Conservation (phyloP, 1,140 invertebrate species). For the Rhynchophorus ferrugineus region DNA sequence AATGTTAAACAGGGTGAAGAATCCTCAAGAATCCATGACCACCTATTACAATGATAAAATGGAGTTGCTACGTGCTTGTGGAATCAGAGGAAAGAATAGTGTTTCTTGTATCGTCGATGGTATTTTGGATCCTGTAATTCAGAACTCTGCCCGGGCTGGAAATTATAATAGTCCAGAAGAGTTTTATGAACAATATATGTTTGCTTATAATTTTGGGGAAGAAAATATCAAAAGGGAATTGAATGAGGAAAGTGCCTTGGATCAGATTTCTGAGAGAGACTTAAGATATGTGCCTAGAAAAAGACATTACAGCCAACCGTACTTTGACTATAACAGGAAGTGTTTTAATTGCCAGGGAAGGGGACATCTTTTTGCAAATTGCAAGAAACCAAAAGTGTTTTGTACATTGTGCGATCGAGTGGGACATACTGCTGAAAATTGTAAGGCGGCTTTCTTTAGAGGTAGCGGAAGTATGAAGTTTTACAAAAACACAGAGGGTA, state of each 20-base stretch:
- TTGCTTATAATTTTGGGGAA: background rate
- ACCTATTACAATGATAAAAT: conserved; percentile 14
- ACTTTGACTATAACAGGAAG: background rate
- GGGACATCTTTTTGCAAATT: conserved; percentile 10
- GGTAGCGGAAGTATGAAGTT: background rate
- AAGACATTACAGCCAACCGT: conserved; percentile 1
- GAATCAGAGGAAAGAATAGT: conserved; percentile 14
- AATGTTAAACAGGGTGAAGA: background rate
- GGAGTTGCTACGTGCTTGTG: conserved; percentile 6
- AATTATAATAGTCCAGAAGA: conserved; percentile 12
- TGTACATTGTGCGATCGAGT: conserved; percentile 10
- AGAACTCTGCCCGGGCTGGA: conserved; percentile 12
- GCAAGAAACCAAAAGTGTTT: conserved; percentile 4
- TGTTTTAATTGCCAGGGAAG: conserved; percentile 10
- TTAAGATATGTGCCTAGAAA: background rate
- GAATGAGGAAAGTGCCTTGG: background rate
- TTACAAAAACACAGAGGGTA: background rate
- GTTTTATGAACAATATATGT: conserved; percentile 19
- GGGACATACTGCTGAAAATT: conserved; percentile 6
- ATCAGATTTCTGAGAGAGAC: background rate
- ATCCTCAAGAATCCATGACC: conserved; percentile 3
- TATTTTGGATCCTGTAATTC: conserved; percentile 6
- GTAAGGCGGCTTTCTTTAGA: background rate
- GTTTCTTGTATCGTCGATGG: conserved; percentile 13
- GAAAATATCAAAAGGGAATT: background rate